Percentiles rank a stretch among this genome's conserved stretches.
phyloP scores from a whole-genome alignment of 30 jellyfish, hydroid and myxozoan genomes.

The Hydra vulgaris region DNA sequence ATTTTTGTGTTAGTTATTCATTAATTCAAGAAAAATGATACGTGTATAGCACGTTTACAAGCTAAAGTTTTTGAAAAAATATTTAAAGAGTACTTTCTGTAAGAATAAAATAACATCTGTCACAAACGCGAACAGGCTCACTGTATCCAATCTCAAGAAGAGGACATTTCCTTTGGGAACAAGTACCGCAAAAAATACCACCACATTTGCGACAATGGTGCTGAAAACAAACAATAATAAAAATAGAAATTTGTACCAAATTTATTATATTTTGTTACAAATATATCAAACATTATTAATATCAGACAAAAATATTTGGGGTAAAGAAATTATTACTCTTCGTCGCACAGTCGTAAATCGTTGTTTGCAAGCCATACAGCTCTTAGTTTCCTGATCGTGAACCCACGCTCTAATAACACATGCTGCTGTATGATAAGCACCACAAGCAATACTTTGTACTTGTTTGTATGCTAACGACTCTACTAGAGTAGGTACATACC shows the following conservation, averaged over 20 bases:
- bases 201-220: constrained; percentile 99
- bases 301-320: too few relatives aligned
- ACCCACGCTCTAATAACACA: constrained; percentile 95
- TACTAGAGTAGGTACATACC: constrained; percentile 58
- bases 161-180: constrained; percentile 76
- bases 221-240: constrained; percentile 28
- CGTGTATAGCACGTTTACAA: not conserved
- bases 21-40: too few relatives aligned
- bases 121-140: constrained; percentile 97
- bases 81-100: constrained; percentile 34
- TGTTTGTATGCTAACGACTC: constrained; percentile 80
- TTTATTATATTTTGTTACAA: not conserved
- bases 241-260: not conserved
- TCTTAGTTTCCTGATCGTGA: constrained; percentile 90
- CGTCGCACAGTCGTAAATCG: constrained; percentile 78
- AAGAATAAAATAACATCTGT: constrained; percentile 72
- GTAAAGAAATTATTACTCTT: too few relatives aligned
- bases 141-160: constrained; percentile 89
- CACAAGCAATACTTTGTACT: constrained; percentile 76
- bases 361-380: constrained; percentile 90
- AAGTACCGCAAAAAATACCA: constrained; percentile 76
- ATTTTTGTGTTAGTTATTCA: too few relatives aligned
- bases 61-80: not conserved
- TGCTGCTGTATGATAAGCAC: constrained; percentile 91
- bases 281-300: too few relatives aligned